Percentiles rank a stretch among this genome's conserved stretches.
Conservation (phyloP, 2,113 vertebrate genomes). For the Empidonax alnorum region DNA sequence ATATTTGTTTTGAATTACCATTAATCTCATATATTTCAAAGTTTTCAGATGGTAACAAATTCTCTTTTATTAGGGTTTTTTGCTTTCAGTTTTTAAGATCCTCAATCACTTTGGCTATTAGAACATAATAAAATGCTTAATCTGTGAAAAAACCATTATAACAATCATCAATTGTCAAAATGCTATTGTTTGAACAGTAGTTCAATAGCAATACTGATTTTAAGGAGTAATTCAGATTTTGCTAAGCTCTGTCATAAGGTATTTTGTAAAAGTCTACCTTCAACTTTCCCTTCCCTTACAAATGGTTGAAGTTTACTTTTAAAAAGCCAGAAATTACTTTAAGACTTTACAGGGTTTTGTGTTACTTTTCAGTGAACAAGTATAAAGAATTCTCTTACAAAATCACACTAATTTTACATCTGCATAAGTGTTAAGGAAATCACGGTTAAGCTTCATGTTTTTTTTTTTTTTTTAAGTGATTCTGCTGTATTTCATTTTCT, state of each 20-base stretch:
- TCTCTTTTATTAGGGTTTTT: accelerated
- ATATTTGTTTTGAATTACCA: not conserved
- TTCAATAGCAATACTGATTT: not conserved
- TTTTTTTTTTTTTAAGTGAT: not conserved
- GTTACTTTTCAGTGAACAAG: accelerated
- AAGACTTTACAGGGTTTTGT: not conserved
- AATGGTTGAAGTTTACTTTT: not conserved
- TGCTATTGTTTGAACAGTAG: not conserved
- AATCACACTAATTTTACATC: not conserved
- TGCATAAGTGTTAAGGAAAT: not conserved
- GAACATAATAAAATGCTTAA: not conserved
- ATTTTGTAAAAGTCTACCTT: not conserved
- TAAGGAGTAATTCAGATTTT: not conserved
- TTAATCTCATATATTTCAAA: not conserved
- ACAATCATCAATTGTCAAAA: not conserved
- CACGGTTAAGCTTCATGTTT: not conserved
- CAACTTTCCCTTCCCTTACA: not conserved
- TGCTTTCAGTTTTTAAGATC: not conserved
- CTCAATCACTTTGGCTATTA: not conserved
- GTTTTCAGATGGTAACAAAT: not conserved
- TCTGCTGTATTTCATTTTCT: not conserved
- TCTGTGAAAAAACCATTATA: not conserved
- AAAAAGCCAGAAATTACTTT: not conserved
- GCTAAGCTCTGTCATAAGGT: not conserved
- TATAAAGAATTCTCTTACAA: not conserved